These are phyloP conservation scores for Prunella fulvescens DNA, from an alignment of 2,113 vertebrate genomes.

Conservation along the genomic window DNA sequence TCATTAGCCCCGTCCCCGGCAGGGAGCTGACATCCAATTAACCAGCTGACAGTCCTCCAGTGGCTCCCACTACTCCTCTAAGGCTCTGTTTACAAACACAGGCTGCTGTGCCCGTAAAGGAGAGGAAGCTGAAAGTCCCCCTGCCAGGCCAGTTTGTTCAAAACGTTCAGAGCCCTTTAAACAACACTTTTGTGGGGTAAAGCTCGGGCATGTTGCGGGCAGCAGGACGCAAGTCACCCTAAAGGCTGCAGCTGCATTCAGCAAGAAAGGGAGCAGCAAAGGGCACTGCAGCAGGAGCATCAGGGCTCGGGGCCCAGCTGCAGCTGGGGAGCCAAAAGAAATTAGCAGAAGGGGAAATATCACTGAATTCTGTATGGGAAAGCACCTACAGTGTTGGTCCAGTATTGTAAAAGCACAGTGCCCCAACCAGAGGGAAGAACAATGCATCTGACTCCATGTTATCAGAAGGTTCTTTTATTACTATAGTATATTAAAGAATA, in stretches of 20 bases:
- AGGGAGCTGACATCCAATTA: constrained; percentile 81
- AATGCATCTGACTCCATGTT: too few relatives aligned
- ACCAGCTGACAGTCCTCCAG: constrained; percentile 71
- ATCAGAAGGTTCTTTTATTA: too few relatives aligned
- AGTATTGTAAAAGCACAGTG: too few relatives aligned
- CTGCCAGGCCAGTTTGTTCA: constrained; percentile 75
- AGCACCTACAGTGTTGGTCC: not conserved
- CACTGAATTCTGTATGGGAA: not conserved
- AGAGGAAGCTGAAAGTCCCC: constrained; percentile 64
- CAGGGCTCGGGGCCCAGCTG: accelerated
- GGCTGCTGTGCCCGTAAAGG: constrained; percentile 66
- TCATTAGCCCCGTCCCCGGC: constrained; percentile 71
- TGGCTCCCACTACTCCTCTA: constrained; percentile 67
- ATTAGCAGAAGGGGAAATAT: not conserved
- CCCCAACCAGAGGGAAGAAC: too few relatives aligned
- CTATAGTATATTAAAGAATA: too few relatives aligned
- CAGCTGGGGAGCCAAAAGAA: not conserved
- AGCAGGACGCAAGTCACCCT: constrained; percentile 62
- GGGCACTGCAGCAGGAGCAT: not conserved
- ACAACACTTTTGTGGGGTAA: constrained; percentile 64
- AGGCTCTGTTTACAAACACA: constrained; percentile 84
- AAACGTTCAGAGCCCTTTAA: constrained; percentile 65
- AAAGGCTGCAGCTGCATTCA: constrained; percentile 6
- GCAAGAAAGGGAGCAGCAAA: constrained; percentile 36
- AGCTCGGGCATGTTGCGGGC: constrained; percentile 65